A percentile compares a stretch with the other conserved stretches of the same genome.
phyloP scores from a whole-genome alignment of 2,113 vertebrate species.

The Sisor rabdophorus region DNA sequence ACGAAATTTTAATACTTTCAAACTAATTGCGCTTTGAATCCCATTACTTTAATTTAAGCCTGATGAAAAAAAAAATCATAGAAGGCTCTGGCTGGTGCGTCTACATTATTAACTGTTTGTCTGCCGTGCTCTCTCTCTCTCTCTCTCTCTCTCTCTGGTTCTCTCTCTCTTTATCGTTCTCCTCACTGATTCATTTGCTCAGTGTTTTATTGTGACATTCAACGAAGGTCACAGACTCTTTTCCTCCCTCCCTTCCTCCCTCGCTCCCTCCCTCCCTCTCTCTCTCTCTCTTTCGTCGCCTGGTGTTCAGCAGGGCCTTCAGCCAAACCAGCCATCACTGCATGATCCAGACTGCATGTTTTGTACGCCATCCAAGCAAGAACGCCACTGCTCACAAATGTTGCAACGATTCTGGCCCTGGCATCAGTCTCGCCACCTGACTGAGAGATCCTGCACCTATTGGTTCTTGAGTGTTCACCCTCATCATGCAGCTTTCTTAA shows the following conservation, averaged over 20 bases:
- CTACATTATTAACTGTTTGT: slow-evolving; percentile 31
- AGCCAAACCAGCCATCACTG: slow-evolving; percentile 44
- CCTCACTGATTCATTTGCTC: slow-evolving; percentile 20
- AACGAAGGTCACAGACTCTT: slow-evolving; percentile 40
- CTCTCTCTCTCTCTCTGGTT: neutral
- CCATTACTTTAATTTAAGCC: slow-evolving; percentile 41
- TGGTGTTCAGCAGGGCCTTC: slow-evolving; percentile 46
- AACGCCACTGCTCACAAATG: slow-evolving; percentile 48
- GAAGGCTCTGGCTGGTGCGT: slow-evolving; percentile 18
- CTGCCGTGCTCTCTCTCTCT: neutral
- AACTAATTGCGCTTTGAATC: slow-evolving; percentile 52
- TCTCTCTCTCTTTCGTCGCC: slow-evolving; percentile 14
- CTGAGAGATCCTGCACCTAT: slow-evolving; percentile 39
- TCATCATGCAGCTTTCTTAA: slow-evolving; percentile 1
- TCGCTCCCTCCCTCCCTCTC: slow-evolving; percentile 5
- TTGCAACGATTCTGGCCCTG: slow-evolving; percentile 46
- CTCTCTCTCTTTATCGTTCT: neutral
- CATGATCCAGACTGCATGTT: slow-evolving; percentile 44
- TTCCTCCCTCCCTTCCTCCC: slow-evolving; percentile 16
- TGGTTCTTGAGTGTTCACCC: slow-evolving; percentile 23
- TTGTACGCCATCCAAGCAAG: slow-evolving; percentile 47
- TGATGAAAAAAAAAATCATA: slow-evolving; percentile 36
- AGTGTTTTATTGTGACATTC: slow-evolving; percentile 49
- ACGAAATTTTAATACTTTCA: slow-evolving; percentile 39
- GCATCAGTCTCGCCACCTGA: slow-evolving; percentile 48